A percentile compares a stretch with the other conserved stretches of the same genome.
phyloP scores from a whole-genome alignment of 2,888 invertebrate genomes.

The Eilema caniola region DNA sequence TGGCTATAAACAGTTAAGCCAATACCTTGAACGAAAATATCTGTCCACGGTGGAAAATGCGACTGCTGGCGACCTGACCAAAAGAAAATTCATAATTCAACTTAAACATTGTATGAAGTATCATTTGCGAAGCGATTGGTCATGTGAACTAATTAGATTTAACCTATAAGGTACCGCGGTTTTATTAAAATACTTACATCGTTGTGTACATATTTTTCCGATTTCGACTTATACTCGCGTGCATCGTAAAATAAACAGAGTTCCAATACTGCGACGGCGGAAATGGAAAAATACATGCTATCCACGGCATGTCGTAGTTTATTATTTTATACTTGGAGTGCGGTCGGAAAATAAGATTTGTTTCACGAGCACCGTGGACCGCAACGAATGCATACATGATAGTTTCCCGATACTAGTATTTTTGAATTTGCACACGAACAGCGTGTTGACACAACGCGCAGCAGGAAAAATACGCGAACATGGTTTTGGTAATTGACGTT shows the following conservation, averaged over 20 bases:
- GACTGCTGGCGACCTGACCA: too few species aligned
- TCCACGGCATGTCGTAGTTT: constrained; percentile 46
- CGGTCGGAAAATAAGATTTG: constrained; percentile 46
- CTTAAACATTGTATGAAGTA: too few species aligned
- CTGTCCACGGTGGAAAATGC: too few species aligned
- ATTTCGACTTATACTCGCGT: constrained; percentile 40
- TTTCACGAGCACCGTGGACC: constrained; percentile 27
- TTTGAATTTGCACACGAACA: background rate
- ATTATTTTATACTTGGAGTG: constrained; percentile 49
- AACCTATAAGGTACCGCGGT: background rate
- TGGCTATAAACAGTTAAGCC: too few species aligned
- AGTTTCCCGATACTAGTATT: constrained; percentile 5
- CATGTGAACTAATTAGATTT: background rate
- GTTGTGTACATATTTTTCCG: constrained; percentile 33
- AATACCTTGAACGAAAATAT: too few species aligned
- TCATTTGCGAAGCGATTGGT: too few species aligned
- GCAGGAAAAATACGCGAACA: background rate
- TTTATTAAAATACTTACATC: background rate
- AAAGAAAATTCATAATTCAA: too few species aligned
- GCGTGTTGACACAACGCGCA: background rate
- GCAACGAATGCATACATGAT: constrained; percentile 19
- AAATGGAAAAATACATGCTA: constrained; percentile 56
- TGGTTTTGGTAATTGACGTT: too few species aligned
- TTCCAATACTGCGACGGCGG: constrained; percentile 49
- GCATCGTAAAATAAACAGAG: constrained; percentile 55